Percentiles rank a stretch among this genome's conserved stretches.
Evolutionary conservation across 2,888 invertebrate species (phyloP).

Genomic region (Rhagium mordax): DNA sequence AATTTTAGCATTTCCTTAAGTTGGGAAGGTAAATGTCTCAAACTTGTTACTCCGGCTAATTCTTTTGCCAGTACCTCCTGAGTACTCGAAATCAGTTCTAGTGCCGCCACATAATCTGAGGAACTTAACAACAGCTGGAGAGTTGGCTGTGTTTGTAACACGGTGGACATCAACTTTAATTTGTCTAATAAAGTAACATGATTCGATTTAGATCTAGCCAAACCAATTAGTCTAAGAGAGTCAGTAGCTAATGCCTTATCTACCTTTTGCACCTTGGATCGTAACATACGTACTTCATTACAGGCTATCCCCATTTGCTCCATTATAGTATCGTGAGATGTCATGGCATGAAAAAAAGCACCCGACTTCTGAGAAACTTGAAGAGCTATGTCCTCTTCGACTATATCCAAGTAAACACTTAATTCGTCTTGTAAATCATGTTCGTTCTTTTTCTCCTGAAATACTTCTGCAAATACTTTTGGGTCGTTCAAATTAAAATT

Average conservation of each 20-base stretch:
- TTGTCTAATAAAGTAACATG: constrained; percentile 79
- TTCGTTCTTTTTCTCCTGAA: constrained; percentile 76
- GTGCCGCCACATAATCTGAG: constrained; percentile 96
- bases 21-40: constrained; percentile 96
- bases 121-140: constrained; percentile 95
- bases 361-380: constrained; percentile 96
- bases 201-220: constrained; percentile 79
- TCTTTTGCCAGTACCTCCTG: constrained; percentile 94
- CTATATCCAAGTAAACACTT: constrained; percentile 94
- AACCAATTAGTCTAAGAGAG: constrained; percentile 84
- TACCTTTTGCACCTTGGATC: constrained; percentile 83
- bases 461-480: constrained; percentile 88
- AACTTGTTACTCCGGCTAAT: constrained; percentile 93
- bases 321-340: constrained; percentile 97
- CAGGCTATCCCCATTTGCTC: constrained; percentile 92
- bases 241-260: constrained; percentile 86
- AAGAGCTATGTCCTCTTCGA: constrained; percentile 93
- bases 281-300: constrained; percentile 80
- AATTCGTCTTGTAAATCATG: constrained; percentile 89
- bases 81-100: constrained; percentile 96
- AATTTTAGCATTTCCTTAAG: constrained; percentile 95
- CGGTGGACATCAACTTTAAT: constrained; percentile 93
- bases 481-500: constrained; percentile 85
- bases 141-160: constrained; percentile 98
- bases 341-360: constrained; percentile 98